Evolutionary conservation across 1,140 invertebrate genomes (phyloP).

Genomic region (Aphis craccivora): DNA sequence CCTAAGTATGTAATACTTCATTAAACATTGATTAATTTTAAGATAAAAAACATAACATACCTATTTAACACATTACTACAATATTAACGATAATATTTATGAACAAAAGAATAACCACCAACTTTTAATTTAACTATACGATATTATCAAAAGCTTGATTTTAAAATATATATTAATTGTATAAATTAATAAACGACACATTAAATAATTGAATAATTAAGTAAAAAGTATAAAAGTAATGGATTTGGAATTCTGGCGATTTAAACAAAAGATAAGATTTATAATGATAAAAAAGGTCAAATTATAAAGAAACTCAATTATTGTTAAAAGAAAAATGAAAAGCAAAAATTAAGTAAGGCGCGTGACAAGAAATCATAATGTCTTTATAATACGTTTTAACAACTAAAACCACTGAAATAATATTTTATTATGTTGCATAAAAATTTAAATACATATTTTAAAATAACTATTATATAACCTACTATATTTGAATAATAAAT

Average conservation of each 20-base stretch:
- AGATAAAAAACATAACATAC: neutral
- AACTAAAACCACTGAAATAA: neutral
- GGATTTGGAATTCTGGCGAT: neutral
- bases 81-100: neutral
- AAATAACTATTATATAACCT: neutral
- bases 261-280: neutral
- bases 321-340: neutral
- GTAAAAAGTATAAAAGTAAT: conserved; percentile 5
- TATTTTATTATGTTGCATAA: neutral
- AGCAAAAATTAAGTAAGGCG: neutral
- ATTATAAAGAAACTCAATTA: neutral
- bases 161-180: neutral
- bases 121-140: neutral
- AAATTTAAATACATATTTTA: neutral
- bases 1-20: neutral
- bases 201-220: conserved; percentile 17
- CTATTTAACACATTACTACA: neutral
- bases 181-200: neutral
- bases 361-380: conserved; percentile 29
- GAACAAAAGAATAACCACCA: neutral
- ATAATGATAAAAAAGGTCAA: conserved; percentile 1
- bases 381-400: neutral
- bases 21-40: neutral
- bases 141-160: neutral
- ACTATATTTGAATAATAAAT: neutral